Base-by-base conservation (phyloP, 2,888 invertebrate species). In the Idaea aversata region DNA sequence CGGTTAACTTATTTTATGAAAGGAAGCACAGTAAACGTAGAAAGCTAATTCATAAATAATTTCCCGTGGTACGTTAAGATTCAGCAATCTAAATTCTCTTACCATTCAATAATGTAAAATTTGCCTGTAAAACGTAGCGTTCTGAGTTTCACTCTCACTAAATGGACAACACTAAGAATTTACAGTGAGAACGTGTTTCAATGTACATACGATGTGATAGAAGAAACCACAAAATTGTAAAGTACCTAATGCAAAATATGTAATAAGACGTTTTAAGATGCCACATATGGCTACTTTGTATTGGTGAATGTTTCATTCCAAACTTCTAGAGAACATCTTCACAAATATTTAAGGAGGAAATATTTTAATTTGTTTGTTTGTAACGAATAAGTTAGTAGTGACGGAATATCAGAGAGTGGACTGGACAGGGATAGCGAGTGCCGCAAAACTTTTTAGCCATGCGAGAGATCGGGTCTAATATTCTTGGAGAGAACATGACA, bases 111-210 rank as follows among this genome's bases (percentile, higher is more conserved):
- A 90, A 88, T 90, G 86, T 87, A 89, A 80, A 81, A 72, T 72
- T 72, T 72, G 75, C 81, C 82, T 76, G 83, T 90, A 89, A 88
- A 88, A 86, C 85, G 86, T 85, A 85, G 77, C 72, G 76, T 79
- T 16, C 62, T 57, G 25, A 47, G 64, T 62, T 62, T 59, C 73
- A 79, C 81, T 80, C 83, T 47, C 84, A 83, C 88, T 90, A 88
- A 90, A 90, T 91, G 88, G 90, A 85, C 82, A 80, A 82, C 81
- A 80, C 80, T 80, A 83, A 83, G 82, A 85, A 89, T 88, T 88
- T 88, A 88, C 79, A 85, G 82, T 79, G 78, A 79, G 84, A 82
- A 88, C 88, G 88, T 90, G 89, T 83, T 82, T 75, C 85, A 84
- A 87, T 88, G 86, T 84, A 77, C 79, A 78, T 86, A 87, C 83